phyloP scores from a whole-genome alignment of 30 jellyfish, hydroid and myxozoan species.

The Sanderia malayensis region DNA sequence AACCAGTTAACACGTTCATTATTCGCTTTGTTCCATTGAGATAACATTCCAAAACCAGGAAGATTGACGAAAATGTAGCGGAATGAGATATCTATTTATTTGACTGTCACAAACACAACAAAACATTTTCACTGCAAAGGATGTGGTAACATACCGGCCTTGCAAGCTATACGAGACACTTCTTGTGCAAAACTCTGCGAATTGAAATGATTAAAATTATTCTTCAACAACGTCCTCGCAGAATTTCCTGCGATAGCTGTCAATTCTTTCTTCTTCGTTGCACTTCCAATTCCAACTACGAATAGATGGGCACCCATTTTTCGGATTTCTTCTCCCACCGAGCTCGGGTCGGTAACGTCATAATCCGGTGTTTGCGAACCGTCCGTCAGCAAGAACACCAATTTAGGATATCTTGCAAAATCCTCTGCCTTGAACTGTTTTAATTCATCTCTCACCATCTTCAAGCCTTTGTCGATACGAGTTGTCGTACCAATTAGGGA shows the following conservation, averaged over 20 bases:
- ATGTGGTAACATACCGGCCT: too few species aligned
- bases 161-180: conserved; percentile 34
- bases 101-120: too few species aligned
- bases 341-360: not conserved
- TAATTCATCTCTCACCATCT: conserved; percentile 33
- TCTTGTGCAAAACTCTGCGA: conserved; percentile 15
- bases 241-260: conserved; percentile 28
- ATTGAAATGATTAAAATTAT: conserved; percentile 31
- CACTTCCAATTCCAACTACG: conserved; percentile 37
- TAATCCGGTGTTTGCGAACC: conserved; percentile 61
- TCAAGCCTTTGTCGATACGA: conserved; percentile 61
- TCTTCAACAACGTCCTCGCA: conserved; percentile 23
- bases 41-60: too few species aligned
- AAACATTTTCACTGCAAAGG: too few species aligned
- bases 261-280: conserved; percentile 6
- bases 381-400: conserved; percentile 52
- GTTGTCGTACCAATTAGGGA: conserved; percentile 54
- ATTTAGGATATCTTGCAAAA: conserved; percentile 30
- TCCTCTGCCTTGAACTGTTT: not conserved
- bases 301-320: conserved; percentile 38
- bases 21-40: too few species aligned
- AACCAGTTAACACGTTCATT: too few species aligned
- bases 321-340: conserved; percentile 43
- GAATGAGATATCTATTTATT: too few species aligned
- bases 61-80: too few species aligned